phyloP scores from a whole-genome alignment of 2,888 invertebrate genomes.

The Acanthosoma haemorrhoidale region DNA sequence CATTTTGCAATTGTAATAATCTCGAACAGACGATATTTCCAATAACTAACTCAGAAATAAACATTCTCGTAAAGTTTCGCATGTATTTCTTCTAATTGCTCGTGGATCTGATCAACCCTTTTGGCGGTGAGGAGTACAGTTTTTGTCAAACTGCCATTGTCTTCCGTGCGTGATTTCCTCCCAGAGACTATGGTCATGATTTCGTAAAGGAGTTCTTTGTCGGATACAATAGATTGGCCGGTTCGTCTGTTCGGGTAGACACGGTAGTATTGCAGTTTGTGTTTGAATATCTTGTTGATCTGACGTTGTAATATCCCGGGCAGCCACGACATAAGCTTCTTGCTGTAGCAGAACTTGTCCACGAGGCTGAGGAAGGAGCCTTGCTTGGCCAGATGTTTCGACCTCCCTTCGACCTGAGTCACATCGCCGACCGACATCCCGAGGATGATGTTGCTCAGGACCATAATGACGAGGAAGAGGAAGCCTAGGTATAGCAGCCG shows the following conservation, averaged over 20 bases:
- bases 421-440: background rate
- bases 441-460: background rate
- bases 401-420: background rate
- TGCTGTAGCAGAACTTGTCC: slow-evolving; percentile 4
- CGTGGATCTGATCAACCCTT: background rate
- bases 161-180: background rate
- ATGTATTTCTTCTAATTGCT: background rate
- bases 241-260: background rate
- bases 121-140: background rate
- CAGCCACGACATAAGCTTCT: background rate
- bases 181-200: background rate
- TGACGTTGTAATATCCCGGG: background rate
- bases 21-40: too few relatives aligned
- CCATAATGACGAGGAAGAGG: background rate
- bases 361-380: background rate
- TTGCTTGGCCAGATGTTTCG: background rate
- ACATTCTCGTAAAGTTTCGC: too few relatives aligned
- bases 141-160: background rate
- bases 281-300: background rate
- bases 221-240: background rate
- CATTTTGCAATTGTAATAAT: too few relatives aligned
- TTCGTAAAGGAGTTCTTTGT: background rate
- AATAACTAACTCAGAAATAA: too few relatives aligned
- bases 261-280: background rate
- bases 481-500: background rate